These are phyloP conservation scores for Sylvicola cinctus DNA, from an alignment of 2,888 invertebrate species.

Conservation along the genomic window DNA sequence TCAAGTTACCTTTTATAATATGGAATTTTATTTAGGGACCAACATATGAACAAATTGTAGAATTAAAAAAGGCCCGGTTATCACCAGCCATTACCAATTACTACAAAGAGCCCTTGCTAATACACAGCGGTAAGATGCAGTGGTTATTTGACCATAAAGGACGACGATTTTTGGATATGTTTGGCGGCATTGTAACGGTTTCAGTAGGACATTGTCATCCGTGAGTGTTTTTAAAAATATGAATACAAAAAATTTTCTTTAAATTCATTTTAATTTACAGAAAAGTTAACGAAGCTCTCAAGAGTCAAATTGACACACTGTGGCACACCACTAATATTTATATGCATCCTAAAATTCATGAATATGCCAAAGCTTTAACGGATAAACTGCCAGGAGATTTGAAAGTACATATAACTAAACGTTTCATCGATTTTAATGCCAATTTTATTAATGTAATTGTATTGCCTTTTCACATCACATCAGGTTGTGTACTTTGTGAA, in stretches of 20 bases:
- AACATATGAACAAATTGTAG: slow-evolving; percentile 33
- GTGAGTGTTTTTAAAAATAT: slow-evolving; percentile 34
- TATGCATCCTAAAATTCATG: slow-evolving; percentile 71
- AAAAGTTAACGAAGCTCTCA: slow-evolving; percentile 60
- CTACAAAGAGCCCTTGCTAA: slow-evolving; percentile 64
- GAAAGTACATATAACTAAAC: slow-evolving; percentile 33
- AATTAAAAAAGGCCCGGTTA: slow-evolving; percentile 38
- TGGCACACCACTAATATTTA: slow-evolving; percentile 92
- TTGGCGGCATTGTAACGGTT: slow-evolving; percentile 92
- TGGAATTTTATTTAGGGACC: slow-evolving; percentile 33
- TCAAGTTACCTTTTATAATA: too few species aligned
- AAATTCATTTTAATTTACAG: slow-evolving; percentile 17
- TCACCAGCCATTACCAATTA: slow-evolving; percentile 50
- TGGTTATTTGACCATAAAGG: slow-evolving; percentile 80
- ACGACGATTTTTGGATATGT: slow-evolving; percentile 78
- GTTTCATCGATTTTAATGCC: slow-evolving; percentile 2
- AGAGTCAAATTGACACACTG: slow-evolving; percentile 56
- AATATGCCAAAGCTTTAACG: slow-evolving; percentile 68
- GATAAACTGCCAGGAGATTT: slow-evolving; percentile 67
- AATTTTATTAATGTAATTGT: slow-evolving; percentile 1
- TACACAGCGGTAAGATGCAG: slow-evolving; percentile 78
- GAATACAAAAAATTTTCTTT: slow-evolving; percentile 1
- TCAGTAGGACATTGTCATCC: slow-evolving; percentile 97
- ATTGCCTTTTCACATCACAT: background rate
- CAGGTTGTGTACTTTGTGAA: slow-evolving; percentile 85